Evolutionary conservation across 2,888 invertebrate genomes (phyloP).

Genomic region (Drosophila macrospina): DNA sequence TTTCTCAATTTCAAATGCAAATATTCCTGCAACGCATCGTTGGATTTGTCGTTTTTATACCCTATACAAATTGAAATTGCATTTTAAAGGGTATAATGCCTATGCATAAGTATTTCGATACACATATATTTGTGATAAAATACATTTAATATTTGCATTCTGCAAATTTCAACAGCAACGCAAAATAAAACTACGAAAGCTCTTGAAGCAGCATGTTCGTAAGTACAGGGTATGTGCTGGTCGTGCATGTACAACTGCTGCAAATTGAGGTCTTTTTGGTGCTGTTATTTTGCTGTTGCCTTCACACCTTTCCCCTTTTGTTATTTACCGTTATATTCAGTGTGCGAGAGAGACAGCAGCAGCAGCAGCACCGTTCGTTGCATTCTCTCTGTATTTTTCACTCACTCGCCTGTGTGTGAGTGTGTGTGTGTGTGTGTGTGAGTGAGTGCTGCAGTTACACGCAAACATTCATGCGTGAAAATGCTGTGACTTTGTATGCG

Average conservation of each 20-base stretch:
- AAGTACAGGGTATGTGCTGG: conserved; percentile 4
- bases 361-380: conserved; percentile 20
- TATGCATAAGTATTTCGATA: neutral
- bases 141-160: neutral
- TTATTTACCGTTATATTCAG: conserved; percentile 12
- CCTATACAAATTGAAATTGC: neutral
- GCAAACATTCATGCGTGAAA: conserved; percentile 39
- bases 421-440: neutral
- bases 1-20: conserved; percentile 75
- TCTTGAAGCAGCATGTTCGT: neutral
- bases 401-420: neutral
- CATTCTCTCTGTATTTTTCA: conserved; percentile 13
- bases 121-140: neutral
- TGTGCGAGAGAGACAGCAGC: conserved; percentile 18
- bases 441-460: conserved; percentile 18
- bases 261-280: neutral
- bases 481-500: conserved; percentile 31
- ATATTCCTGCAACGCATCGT: conserved; percentile 65
- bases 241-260: neutral
- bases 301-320: neutral
- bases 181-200: neutral
- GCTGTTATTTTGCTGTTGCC: conserved; percentile 4
- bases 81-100: neutral
- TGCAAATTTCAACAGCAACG: neutral
- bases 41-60: conserved; percentile 44